phyloP scores from a whole-genome alignment of 2,888 invertebrate genomes.

The Athrips mouffetella region DNA sequence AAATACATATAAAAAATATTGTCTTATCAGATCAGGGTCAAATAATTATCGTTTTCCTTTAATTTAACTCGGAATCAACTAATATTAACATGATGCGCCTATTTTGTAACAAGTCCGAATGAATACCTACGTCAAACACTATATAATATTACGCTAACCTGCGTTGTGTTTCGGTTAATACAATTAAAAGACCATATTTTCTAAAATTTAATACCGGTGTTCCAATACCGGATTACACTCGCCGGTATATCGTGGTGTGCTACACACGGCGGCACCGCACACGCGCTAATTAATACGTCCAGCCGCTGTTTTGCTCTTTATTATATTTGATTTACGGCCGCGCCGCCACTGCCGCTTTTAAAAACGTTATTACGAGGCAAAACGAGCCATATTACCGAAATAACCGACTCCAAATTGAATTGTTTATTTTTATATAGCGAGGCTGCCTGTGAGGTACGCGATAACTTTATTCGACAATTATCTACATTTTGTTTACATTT shows the following conservation, averaged over 20 bases:
- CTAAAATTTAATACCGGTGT: conserved; percentile 55
- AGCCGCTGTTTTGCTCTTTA: conserved; percentile 60
- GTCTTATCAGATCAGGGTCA: too few species aligned
- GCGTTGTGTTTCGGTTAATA: conserved; percentile 31
- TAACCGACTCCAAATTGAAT: conserved; percentile 60
- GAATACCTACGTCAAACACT: background rate
- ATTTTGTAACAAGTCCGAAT: too few species aligned
- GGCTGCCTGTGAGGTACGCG: conserved; percentile 45
- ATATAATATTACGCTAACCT: too few species aligned
- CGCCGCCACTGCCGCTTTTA: conserved; percentile 48
- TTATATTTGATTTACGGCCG: conserved; percentile 62
- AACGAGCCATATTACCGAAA: conserved; percentile 52
- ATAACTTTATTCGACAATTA: conserved; percentile 45
- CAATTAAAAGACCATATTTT: conserved; percentile 49
- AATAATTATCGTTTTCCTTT: too few species aligned
- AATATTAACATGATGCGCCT: too few species aligned
- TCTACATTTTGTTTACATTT: conserved; percentile 28
- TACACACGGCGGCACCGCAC: conserved; percentile 16
- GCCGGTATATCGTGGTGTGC: background rate
- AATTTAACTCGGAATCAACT: too few species aligned
- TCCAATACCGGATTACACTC: conserved; percentile 29
- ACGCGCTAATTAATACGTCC: conserved; percentile 61
- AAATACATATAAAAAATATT: too few species aligned
- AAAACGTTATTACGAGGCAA: conserved; percentile 59
- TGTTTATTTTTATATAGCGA: conserved; percentile 56